Evolutionary conservation across 2,888 invertebrate genomes (phyloP), one percentile per base, ranked within the genome.

Genomic region (Sesia apiformis): DNA sequence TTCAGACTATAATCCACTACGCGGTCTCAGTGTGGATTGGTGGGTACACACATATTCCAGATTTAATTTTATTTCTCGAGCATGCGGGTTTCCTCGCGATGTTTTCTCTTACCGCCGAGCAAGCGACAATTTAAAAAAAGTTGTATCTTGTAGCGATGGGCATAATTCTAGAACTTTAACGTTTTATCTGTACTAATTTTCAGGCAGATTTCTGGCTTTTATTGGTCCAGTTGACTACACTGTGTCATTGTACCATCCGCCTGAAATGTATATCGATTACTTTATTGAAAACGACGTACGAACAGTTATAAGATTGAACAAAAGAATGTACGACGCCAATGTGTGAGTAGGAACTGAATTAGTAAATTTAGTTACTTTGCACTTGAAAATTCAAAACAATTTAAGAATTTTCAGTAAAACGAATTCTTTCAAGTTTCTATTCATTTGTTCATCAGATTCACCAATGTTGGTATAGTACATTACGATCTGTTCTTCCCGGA

Each of bases 401-500:
- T 23, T 23, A 23, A 23, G 23, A 23, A 23, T 23, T 23, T 23
- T 23, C 23, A 23, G 23, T 23, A 23, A 23, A 2, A 23, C 23
- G 23, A 23, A 1, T 23, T 23, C 23, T 23, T 23, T 23, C 23
- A 23, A 1, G 23, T 23, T 23, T 23, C 23, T 23, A 23, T 23
- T 23, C 23, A 23, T 23, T 23, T 42, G 5, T 42, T 42, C 61
- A 57, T 38, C 56, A 89, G 89, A 52, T 89, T 88, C 58, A 76
- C 58, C 42, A 74, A 93, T 59, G 94, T 92, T 39, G 97, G 97
- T 0, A 96, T 98, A 66, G 90, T 92, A 53, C 97, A 98, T 75
- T 93, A 93, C 66, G 97, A 98, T 79, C 85, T 98, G 60, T 97
- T 95, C 84, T 97, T 97, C 78, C 92, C 94, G 50, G 97, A 98